Evolutionary conservation across 2,888 invertebrate species (phyloP), one percentile per base, ranked within the genome.

Genomic region (Ethmia dodecea): DNA sequence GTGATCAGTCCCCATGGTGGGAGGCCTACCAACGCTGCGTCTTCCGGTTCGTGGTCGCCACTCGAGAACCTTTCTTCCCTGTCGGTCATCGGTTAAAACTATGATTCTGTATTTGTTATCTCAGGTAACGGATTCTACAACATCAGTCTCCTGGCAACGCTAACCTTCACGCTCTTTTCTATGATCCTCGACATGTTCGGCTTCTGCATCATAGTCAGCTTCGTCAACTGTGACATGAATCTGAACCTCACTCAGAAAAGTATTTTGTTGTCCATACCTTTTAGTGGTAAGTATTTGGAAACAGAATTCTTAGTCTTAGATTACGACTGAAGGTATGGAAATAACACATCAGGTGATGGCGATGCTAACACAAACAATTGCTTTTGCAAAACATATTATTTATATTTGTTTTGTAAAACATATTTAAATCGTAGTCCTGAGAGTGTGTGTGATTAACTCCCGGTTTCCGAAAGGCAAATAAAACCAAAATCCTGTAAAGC

Each of bases 121-220:
- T 22, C 44, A 72, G 73, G 72, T 3, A 59, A 54, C 18, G 71
- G 71, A 1, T 37, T 47, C 11, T 74, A 72, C 43, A 64, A 56
- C 37, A 25, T 52, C n/a, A 38, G 55, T 5, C 44, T 73, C 2
- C 45, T 71, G n/a, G 29, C 42, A 0, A 49, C 52, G 0, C 38
- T 67, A 4, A 59, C 57, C 28, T 3, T 61, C 3, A 52, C 58
- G 0, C 43, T 55, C 2, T 31, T 61, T 13, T 52, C 62, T 0
- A 65, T 71, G 68, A 54, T 37, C 0, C 33, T 69, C 16, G 73
- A 73, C 35, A 59, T 73, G 55, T 72, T 71, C 37, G 71, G 72
- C 3, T 60, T 72, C 43, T 58, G 69, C 4, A 56, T 71, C 24
- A 55, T 71, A 11, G 59, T 70, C 8, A 47, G 44, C 2, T 59